Conservation (phyloP, 2,888 invertebrate species). For the Cataglyphis altisquamis region DNA sequence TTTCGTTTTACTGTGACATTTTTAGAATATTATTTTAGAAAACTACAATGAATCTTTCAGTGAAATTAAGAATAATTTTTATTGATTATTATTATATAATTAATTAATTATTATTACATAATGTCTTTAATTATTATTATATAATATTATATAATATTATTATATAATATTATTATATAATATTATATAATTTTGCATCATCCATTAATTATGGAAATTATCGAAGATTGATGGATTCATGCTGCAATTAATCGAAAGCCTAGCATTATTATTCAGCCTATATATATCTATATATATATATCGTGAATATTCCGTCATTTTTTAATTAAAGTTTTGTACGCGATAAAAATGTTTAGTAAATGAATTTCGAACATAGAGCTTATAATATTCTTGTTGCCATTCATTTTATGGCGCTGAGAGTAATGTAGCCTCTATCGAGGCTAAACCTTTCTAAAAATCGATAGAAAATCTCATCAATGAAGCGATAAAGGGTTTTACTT, state of each 20-base stretch:
- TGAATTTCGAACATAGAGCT: conserved; percentile 1
- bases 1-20: not conserved
- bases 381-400: conserved; percentile 6
- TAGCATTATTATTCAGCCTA: not conserved
- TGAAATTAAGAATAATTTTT: not conserved
- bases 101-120: no score
- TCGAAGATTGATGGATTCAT: not conserved
- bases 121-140: not conserved
- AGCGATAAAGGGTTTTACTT: conserved; percentile 26
- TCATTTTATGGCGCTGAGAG: conserved; percentile 10
- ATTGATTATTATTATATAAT: not conserved
- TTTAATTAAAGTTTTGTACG: not conserved
- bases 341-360: not conserved
- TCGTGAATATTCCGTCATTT: not conserved
- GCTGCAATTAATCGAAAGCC: not conserved
- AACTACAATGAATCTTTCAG: not conserved
- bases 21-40: not conserved
- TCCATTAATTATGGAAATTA: not conserved
- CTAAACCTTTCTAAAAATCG: conserved; percentile 41
- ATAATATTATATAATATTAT: not conserved
- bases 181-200: not conserved
- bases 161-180: not conserved
- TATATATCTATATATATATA: not conserved
- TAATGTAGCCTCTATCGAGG: conserved; percentile 15
- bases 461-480: conserved; percentile 22